phyloP scores from a whole-genome alignment of 1,140 invertebrate species.

The Rhopalosiphum maidis region DNA sequence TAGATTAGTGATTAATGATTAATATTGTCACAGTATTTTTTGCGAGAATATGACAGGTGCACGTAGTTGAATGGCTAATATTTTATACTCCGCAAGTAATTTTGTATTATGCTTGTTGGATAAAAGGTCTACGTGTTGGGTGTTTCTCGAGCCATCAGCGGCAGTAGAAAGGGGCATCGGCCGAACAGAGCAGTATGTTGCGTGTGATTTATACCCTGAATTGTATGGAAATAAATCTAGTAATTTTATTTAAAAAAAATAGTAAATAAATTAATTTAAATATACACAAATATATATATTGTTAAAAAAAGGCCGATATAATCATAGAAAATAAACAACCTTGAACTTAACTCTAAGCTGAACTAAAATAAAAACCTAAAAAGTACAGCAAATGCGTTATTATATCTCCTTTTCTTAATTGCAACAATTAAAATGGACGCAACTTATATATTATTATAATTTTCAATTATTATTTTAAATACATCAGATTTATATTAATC shows the following conservation, averaged over 20 bases:
- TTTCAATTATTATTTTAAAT: background rate
- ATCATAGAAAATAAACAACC: background rate
- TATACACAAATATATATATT: background rate
- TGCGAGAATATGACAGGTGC: background rate
- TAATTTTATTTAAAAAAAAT: constrained; percentile 12
- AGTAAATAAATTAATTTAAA: background rate
- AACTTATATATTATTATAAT: background rate
- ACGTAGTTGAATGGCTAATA: background rate
- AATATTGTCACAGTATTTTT: background rate
- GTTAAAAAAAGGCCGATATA: background rate
- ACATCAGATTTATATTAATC: background rate
- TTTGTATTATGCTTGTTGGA: background rate
- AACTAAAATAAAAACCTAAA: background rate
- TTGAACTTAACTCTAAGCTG: background rate
- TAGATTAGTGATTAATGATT: background rate
- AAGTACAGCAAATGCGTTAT: background rate
- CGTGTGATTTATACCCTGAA: background rate
- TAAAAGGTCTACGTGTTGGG: background rate
- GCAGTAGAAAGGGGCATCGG: background rate
- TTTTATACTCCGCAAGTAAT: background rate
- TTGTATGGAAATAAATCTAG: background rate
- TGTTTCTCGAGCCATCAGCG: background rate
- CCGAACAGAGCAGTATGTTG: background rate
- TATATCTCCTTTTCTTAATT: background rate
- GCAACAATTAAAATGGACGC: background rate